Evolutionary conservation across 2,797 vertebrate species (phyloP).

Genomic region (Poeciliopsis paucimaculata): DNA sequence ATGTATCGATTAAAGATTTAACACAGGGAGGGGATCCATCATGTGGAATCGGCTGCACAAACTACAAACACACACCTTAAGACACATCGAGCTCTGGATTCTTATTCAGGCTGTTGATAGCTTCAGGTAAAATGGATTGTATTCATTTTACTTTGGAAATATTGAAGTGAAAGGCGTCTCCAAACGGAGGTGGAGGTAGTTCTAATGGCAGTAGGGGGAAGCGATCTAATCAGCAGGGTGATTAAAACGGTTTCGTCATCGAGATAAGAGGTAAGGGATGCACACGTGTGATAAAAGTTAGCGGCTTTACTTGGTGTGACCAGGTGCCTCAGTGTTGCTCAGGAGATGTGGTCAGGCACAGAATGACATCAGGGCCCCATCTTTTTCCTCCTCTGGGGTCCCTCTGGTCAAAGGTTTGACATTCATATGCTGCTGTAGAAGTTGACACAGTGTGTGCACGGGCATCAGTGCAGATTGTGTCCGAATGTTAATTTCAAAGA

Average conservation of each 20-base stretch:
- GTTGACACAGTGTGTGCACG: not conserved
- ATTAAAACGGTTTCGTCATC: constrained; percentile 55
- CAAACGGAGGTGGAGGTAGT: not conserved
- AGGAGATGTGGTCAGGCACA: constrained; percentile 37
- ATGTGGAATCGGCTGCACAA: constrained; percentile 64
- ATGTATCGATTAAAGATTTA: constrained; percentile 88
- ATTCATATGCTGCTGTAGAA: constrained; percentile 63
- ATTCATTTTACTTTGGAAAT: constrained; percentile 14
- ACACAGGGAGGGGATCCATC: constrained; percentile 76
- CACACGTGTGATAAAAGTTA: constrained; percentile 60
- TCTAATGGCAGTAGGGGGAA: constrained; percentile 57
- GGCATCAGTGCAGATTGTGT: not conserved
- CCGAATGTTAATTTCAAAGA: not conserved
- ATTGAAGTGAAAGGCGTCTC: not conserved
- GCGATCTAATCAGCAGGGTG: constrained; percentile 60
- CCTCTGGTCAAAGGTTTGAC: constrained; percentile 61
- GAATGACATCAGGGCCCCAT: constrained; percentile 33
- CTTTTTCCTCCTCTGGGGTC: constrained; percentile 66
- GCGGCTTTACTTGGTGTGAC: constrained; percentile 50
- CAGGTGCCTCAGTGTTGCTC: constrained; percentile 57
- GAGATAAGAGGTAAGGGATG: constrained; percentile 70
- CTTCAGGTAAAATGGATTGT: constrained; percentile 48
- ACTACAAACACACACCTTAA: constrained; percentile 15
- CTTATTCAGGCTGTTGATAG: constrained; percentile 22
- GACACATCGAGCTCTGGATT: constrained; percentile 57